Base-by-base conservation (phyloP, 2,888 invertebrate genomes). In the Papilio protenor region DNA sequence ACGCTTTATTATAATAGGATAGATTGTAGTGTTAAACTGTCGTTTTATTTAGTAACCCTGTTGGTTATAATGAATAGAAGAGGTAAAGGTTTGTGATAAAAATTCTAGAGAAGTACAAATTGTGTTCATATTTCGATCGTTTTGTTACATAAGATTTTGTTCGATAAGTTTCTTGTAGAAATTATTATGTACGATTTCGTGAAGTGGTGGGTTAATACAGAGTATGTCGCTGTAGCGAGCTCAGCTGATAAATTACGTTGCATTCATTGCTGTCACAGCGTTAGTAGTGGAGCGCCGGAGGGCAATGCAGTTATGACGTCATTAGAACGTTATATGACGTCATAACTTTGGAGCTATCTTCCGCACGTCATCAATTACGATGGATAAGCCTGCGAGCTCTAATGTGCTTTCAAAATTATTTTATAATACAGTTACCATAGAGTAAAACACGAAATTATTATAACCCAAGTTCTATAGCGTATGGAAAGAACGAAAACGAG, bases 301-400 rank as follows among this genome's bases (percentile, higher is more conserved):
- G 90, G 90, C 92, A 91, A 92, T 92, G 93, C 92, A 92, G 93
- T 93, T 93, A 93, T 91, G 92, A 92, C 92, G 91, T 92, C 93
- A 93, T 93, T 93, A 93, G 90, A 91, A 91, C 92, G 91, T 92
- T 92, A 91, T 92, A 91, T 92, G 91, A 92, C 90, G 91, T 92
- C 90, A 89, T 92, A 92, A 92, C 89, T 92, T 91, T 86, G 85
- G 78, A 88, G 91, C 89, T 92, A 93, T 93, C 92, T 92, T 91
- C 91, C 92, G 90, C 87, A 91, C 91, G 92, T 92, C 92, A 90
- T 89, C 92, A 92, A 92, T 93, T 92, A 85, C 87, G 91, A 92
- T 90, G 88, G 89, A 92, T 91, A 89, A 88, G 84, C 84, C 83
- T 88, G 87, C 89, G 91, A 89, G 89, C 91, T 84, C 84, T 87